These are phyloP conservation scores for Paracanthobrama guichenoti DNA, from an alignment of 2,113 vertebrate species.

Conservation along the genomic window DNA sequence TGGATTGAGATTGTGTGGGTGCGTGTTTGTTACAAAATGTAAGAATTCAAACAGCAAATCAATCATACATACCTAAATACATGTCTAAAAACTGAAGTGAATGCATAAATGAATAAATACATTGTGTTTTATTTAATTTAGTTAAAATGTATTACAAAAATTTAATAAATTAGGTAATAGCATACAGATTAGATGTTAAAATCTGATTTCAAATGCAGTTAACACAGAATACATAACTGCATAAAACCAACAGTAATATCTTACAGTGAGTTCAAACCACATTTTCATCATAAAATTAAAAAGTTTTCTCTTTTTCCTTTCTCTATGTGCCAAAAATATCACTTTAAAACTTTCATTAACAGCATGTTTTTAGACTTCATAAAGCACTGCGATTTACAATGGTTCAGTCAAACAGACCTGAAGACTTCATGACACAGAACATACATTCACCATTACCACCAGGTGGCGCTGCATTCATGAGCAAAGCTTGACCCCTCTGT, in stretches of 20 bases:
- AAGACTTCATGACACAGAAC: background rate
- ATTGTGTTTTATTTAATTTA: too few relatives aligned
- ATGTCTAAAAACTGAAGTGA: too few relatives aligned
- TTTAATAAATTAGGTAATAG: too few relatives aligned
- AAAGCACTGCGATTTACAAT: background rate
- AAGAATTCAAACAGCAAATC: background rate
- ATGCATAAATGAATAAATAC: too few relatives aligned
- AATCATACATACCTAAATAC: too few relatives aligned
- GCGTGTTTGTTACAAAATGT: background rate
- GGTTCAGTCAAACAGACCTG: background rate
- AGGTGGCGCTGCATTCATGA: background rate
- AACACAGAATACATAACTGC: too few relatives aligned
- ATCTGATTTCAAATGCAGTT: too few relatives aligned
- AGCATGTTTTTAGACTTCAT: background rate
- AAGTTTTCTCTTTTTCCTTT: background rate
- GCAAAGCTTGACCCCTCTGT: background rate
- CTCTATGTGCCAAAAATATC: background rate
- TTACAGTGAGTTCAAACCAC: background rate
- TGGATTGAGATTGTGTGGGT: background rate
- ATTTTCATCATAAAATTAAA: background rate
- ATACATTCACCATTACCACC: background rate
- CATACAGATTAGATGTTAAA: too few relatives aligned
- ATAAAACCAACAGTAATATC: too few relatives aligned
- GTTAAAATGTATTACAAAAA: too few relatives aligned
- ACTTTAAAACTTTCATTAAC: background rate